These are phyloP conservation scores for Exephanes ischioxanthus DNA, from an alignment of 2,888 invertebrate species.

Conservation along the genomic window DNA sequence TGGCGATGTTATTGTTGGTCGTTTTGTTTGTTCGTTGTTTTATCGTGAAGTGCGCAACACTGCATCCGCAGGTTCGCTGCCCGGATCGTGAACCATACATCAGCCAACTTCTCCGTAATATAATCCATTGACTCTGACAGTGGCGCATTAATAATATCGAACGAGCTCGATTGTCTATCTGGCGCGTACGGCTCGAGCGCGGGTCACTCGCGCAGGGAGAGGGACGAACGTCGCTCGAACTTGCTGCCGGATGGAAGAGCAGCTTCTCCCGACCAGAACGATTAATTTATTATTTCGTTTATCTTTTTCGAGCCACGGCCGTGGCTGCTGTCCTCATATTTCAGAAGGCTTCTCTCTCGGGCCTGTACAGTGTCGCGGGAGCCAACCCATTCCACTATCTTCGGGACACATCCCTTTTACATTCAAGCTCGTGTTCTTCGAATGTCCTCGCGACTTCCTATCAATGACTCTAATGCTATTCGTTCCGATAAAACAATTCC, in stretches of 20 bases:
- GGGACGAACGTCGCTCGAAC: constrained; percentile 17
- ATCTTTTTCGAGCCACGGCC: constrained; percentile 49
- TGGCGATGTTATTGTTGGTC: constrained; percentile 16
- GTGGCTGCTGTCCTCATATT: constrained; percentile 55
- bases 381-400: constrained; percentile 16
- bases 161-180: constrained; percentile 69
- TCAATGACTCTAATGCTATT: background rate
- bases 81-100: constrained; percentile 52
- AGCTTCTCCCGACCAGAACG: constrained; percentile 20
- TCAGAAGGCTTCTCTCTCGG: constrained; percentile 40
- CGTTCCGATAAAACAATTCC: background rate
- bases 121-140: constrained; percentile 71
- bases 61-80: constrained; percentile 5
- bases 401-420: constrained; percentile 7
- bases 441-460: background rate
- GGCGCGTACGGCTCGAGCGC: constrained; percentile 33
- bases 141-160: constrained; percentile 69
- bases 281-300: constrained; percentile 66
- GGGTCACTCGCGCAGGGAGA: constrained; percentile 28
- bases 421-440: background rate
- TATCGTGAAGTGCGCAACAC: constrained; percentile 24
- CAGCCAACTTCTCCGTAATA: constrained; percentile 67
- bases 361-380: constrained; percentile 7
- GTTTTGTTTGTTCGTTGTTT: constrained; percentile 16
- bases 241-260: constrained; percentile 19